Evolutionary conservation across 1,140 invertebrate species (phyloP).

Genomic region (Drosophila tani): DNA sequence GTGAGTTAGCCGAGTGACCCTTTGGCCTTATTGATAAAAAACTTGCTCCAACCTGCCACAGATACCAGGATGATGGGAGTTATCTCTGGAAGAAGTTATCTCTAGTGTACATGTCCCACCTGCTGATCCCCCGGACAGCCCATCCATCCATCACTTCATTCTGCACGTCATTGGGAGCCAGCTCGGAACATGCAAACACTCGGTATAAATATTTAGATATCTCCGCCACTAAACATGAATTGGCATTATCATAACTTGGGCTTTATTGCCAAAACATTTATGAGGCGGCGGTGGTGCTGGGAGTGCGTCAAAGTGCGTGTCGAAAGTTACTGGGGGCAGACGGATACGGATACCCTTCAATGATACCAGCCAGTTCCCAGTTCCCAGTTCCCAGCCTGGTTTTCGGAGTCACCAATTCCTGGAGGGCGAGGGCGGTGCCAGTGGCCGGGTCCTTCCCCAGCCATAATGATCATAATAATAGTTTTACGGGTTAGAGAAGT

Average conservation of each 20-base stretch:
- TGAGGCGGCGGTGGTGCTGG: conserved; percentile 32
- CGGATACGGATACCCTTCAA: background rate
- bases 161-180: conserved; percentile 30
- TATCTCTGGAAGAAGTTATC: background rate
- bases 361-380: too few species aligned
- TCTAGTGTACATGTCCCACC: conserved; percentile 26
- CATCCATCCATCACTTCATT: conserved; percentile 26
- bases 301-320: conserved; percentile 69
- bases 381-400: background rate
- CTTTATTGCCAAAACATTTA: conserved; percentile 83
- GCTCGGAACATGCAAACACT: conserved; percentile 47
- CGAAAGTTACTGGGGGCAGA: conserved; percentile 46
- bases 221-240: conserved; percentile 66
- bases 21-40: background rate
- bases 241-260: conserved; percentile 79
- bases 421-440: conserved; percentile 36
- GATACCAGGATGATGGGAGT: background rate
- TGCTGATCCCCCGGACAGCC: conserved; percentile 34
- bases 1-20: background rate
- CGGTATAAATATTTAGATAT: conserved; percentile 53
- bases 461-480: conserved; percentile 80
- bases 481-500: conserved; percentile 81
- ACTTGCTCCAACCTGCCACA: background rate
- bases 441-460: conserved; percentile 6
- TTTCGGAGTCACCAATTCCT: too few species aligned